These are phyloP conservation scores for Arizona elegans DNA, from an alignment of 2,113 vertebrate species.

Conservation along the genomic window DNA sequence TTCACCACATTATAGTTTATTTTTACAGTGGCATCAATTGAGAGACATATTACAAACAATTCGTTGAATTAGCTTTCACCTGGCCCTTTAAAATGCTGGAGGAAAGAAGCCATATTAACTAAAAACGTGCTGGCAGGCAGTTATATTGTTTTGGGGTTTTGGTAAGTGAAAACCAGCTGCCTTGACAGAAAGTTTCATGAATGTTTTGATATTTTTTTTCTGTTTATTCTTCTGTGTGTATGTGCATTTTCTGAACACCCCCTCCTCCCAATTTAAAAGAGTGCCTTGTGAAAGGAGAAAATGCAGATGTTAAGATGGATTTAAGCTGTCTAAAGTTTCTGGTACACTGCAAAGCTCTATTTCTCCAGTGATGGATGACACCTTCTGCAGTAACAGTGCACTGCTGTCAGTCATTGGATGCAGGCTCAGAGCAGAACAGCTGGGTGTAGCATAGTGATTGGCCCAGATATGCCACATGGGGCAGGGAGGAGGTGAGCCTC, in stretches of 20 bases:
- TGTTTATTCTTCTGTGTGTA: neutral
- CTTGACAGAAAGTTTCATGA: neutral
- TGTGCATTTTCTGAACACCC: neutral
- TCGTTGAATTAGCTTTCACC: neutral
- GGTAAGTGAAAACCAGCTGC: neutral
- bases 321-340: slow-evolving; percentile 34
- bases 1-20: neutral
- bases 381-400: slow-evolving; percentile 43
- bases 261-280: neutral
- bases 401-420: slow-evolving; percentile 63
- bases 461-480: slow-evolving; percentile 12
- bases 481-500: slow-evolving; percentile 35
- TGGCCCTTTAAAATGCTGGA: neutral
- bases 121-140: neutral
- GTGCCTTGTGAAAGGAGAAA: neutral
- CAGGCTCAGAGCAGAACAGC: slow-evolving; percentile 22
- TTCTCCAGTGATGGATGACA: slow-evolving; percentile 54
- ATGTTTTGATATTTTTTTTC: neutral
- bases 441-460: slow-evolving; percentile 39
- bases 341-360: slow-evolving; percentile 43
- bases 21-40: neutral
- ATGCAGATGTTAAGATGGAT: slow-evolving; percentile 31
- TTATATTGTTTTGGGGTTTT: neutral
- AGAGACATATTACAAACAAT: neutral
- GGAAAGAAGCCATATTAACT: neutral